Evolutionary conservation across 2,888 invertebrate genomes (phyloP), one percentile per base, ranked within the genome.

Genomic region (Polietes domitor): DNA sequence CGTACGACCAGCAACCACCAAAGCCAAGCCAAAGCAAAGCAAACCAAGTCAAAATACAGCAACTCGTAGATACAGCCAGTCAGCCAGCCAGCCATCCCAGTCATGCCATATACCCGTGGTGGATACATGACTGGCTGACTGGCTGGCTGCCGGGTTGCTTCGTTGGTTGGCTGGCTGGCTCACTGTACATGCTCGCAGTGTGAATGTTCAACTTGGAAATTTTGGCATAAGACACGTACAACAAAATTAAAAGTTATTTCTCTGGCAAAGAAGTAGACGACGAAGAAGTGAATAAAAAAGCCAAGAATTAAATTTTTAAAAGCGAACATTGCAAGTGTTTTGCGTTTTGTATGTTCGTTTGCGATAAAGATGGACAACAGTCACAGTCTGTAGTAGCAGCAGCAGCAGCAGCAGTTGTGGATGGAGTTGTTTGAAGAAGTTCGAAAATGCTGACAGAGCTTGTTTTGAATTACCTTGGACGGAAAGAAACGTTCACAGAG

Each of bases 241-340:
- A 76, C 72, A 81, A 84, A 84, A 79, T 84, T 78, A 81, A 84
- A 84, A 84, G 81, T 81, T 75, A 65, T 65, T 78, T 71, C 37
- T 53, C 28, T 78, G 32, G 55, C 37, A 19, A 19, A 65, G 65
- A 65, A 65, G 41, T 21, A 17, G 65, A 41, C 32, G 63, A 6
- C 41, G 10, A 24, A 43, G 24, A 19, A 68, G 41, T 68, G 43
- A 68, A 68, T 68, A 63, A 68, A 68, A 61, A 61, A 9, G 61
- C n/a, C 28, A 61, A 68, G 68, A 68, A 68, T 68, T 41, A 24
- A 24, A 24, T 68, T 68, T 68, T 65, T 58, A 12, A 58, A 58
- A 58, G 19, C 41, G 37, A 65, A 37, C 65, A 65, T 19, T 65
- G 65, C 65, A 65, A 65, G 37, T n/a, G 68, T 41, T 17, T 26